Percentiles rank a stretch among this genome's conserved stretches.
These are phyloP conservation scores for Cheilosia urbana DNA, from an alignment of 2,888 invertebrate genomes.

Conservation along the genomic window DNA sequence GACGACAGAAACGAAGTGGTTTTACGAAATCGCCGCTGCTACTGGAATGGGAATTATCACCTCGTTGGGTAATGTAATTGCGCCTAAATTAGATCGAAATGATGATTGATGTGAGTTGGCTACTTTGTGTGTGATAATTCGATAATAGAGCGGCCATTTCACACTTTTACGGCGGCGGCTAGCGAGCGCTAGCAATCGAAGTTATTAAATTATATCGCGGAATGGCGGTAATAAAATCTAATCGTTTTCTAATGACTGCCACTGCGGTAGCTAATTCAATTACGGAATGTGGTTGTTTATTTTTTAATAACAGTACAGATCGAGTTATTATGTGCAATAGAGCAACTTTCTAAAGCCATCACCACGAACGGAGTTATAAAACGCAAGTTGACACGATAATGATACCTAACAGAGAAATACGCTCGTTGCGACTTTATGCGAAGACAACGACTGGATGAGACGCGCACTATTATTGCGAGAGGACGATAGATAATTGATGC, in stretches of 20 bases:
- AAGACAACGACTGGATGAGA: too few relatives aligned
- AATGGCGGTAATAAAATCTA: constrained; percentile 37
- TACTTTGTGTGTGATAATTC: constrained; percentile 47
- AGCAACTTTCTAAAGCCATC: constrained; percentile 7
- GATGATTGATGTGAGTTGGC: constrained; percentile 45
- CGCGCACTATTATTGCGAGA: too few relatives aligned
- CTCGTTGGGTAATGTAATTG: constrained; percentile 49
- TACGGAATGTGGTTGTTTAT: constrained; percentile 5
- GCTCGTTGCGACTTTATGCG: too few relatives aligned
- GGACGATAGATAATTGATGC: too few relatives aligned
- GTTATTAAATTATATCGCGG: constrained; percentile 45
- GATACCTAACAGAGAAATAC: not conserved
- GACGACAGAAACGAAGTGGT: constrained; percentile 16
- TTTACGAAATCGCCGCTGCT: constrained; percentile 27
- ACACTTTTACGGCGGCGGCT: constrained; percentile 30
- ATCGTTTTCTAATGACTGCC: constrained; percentile 43
- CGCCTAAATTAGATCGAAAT: constrained; percentile 10
- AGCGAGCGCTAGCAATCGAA: constrained; percentile 24
- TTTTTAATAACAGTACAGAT: not conserved
- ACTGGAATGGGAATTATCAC: constrained; percentile 46
- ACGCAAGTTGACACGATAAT: not conserved
- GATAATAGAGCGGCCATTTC: constrained; percentile 52
- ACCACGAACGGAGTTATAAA: not conserved
- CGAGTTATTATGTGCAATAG: not conserved
- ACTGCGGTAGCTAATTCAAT: constrained; percentile 30